These are phyloP conservation scores for Actias luna DNA, from an alignment of 2,888 invertebrate species.

Conservation along the genomic window DNA sequence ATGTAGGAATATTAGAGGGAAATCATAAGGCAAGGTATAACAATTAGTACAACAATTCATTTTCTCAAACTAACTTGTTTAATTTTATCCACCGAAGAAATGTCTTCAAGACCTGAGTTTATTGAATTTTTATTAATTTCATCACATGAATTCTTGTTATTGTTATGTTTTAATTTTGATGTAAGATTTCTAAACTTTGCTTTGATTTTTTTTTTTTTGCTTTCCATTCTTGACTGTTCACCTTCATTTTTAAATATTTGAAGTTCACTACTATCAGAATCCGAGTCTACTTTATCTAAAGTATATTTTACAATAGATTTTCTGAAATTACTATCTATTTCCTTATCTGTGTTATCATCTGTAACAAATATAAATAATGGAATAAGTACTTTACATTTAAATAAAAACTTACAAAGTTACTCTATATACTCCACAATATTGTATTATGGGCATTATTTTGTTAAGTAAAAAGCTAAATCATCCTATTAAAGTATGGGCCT, in stretches of 20 bases:
- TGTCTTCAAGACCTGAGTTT: not conserved
- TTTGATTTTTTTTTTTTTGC: conserved; percentile 55
- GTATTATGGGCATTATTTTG: no score
- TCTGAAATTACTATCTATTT: not conserved
- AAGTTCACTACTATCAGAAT: conserved; percentile 20
- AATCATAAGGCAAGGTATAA: not conserved
- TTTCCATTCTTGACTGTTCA: conserved; percentile 52
- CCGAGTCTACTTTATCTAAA: conserved; percentile 32
- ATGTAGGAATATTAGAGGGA: not conserved
- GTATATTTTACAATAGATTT: not conserved
- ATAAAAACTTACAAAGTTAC: no score
- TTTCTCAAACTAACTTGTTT: not conserved
- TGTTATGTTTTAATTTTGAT: not conserved
- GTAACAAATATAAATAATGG: not conserved
- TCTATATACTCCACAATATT: no score
- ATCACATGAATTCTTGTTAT: conserved; percentile 30
- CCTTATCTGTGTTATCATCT: conserved; percentile 26
- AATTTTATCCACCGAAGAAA: not conserved
- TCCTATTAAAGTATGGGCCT: no score
- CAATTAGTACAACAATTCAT: not conserved
- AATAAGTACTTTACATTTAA: not conserved
- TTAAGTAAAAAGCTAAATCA: no score
- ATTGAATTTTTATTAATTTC: conserved; percentile 25
- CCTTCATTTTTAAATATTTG: conserved; percentile 37
- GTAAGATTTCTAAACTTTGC: conserved; percentile 56